A percentile compares a stretch with the other conserved stretches of the same genome.
Conservation (phyloP, 1,140 invertebrate species). For the Spodoptera litura region DNA sequence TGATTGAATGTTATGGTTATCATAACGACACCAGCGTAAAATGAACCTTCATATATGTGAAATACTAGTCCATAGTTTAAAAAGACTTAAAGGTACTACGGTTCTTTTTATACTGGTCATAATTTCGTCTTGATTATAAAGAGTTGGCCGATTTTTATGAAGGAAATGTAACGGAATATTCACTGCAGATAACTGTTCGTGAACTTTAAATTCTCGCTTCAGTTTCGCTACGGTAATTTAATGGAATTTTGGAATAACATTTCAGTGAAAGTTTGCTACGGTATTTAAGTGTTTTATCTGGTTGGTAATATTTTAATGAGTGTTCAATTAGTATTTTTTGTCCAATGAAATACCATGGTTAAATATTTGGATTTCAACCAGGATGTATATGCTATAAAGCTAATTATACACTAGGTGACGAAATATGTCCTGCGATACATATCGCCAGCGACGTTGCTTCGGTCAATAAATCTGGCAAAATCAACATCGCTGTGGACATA, state of each 20-base stretch:
- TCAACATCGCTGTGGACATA: no score
- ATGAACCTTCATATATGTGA: slow-evolving; percentile 30
- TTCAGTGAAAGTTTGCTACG: not conserved
- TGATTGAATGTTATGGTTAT: slow-evolving; percentile 59
- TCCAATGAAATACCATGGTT: no score
- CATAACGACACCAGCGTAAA: slow-evolving; percentile 47
- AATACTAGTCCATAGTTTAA: not conserved
- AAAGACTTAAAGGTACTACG: slow-evolving; percentile 3
- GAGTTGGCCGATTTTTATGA: slow-evolving; percentile 31
- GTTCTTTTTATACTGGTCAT: slow-evolving; percentile 5
- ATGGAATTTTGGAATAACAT: not conserved
- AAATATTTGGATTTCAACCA: no score
- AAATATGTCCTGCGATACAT: no score
- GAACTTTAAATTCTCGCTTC: slow-evolving; percentile 22
- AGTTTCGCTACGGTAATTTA: slow-evolving; percentile 34
- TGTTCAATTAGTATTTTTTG: no score
- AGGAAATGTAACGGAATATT: slow-evolving; percentile 42
- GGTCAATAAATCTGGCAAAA: no score
- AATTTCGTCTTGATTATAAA: slow-evolving; percentile 38
- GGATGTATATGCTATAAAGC: no score
- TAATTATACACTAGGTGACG: no score
- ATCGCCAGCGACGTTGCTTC: no score
- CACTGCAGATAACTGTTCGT: slow-evolving; percentile 31
- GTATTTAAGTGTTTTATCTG: not conserved
- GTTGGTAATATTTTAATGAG: no score